phyloP scores from a whole-genome alignment of 1,140 invertebrate species.

The Aphelinus atriplicis region DNA sequence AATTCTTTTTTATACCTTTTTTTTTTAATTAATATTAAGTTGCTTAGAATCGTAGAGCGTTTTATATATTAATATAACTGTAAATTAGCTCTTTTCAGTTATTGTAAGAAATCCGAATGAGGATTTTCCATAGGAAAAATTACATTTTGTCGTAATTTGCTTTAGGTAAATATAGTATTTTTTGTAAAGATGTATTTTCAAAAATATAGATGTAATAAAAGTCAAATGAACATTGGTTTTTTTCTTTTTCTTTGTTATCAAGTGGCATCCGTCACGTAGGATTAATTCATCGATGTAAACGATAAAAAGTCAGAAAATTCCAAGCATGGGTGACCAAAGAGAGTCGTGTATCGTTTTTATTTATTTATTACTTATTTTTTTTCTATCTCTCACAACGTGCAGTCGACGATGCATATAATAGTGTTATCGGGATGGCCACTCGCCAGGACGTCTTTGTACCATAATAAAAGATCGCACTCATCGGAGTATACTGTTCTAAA shows the following conservation, averaged over 20 bases:
- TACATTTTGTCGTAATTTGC: slow-evolving; percentile 26
- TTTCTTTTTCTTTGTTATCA: neutral
- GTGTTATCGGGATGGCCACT: slow-evolving; percentile 48
- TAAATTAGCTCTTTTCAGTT: slow-evolving; percentile 20
- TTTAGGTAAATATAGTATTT: slow-evolving; percentile 36
- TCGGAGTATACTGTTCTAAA: slow-evolving; percentile 40
- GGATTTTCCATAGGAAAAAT: slow-evolving; percentile 29
- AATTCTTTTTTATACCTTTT: neutral
- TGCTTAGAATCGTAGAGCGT: slow-evolving; percentile 9
- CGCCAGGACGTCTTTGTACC: slow-evolving; percentile 56
- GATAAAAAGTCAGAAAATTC: slow-evolving; percentile 24
- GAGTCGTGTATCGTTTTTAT: neutral
- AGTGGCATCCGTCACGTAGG: too few species aligned
- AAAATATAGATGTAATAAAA: slow-evolving; percentile 39
- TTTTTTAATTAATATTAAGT: slow-evolving; percentile 11
- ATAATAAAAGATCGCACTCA: slow-evolving; percentile 46
- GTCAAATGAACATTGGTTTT: slow-evolving; percentile 7
- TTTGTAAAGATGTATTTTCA: slow-evolving; percentile 41
- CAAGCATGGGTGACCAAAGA: slow-evolving; percentile 24
- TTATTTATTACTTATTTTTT: neutral
- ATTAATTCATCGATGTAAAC: too few species aligned
- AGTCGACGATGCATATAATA: neutral
- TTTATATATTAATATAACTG: slow-evolving; percentile 25
- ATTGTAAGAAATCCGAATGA: slow-evolving; percentile 24
- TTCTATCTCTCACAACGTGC: neutral